These are phyloP conservation scores for Rhingia rostrata DNA, from an alignment of 2,888 invertebrate genomes.

Conservation along the genomic window DNA sequence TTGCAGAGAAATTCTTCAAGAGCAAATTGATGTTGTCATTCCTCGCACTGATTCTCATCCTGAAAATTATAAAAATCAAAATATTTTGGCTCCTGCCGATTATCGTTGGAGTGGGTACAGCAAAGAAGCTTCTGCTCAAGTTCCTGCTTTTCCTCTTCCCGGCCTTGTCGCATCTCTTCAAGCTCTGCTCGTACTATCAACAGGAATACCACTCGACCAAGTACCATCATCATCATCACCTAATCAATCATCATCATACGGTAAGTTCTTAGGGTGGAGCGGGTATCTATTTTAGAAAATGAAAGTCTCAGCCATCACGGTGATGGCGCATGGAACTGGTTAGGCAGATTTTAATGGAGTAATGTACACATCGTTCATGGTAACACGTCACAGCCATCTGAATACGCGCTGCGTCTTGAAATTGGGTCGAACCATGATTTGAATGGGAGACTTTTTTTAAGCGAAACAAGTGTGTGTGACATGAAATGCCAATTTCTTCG, in stretches of 20 bases:
- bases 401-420: not conserved
- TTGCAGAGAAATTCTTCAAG: constrained; percentile 89
- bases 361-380: constrained; percentile 25
- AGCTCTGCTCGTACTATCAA: constrained; percentile 92
- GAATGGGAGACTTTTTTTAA: not conserved
- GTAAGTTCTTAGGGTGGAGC: constrained; percentile 78
- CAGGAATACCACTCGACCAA: constrained; percentile 89
- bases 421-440: not conserved
- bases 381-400: not conserved
- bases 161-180: constrained; percentile 91
- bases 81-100: constrained; percentile 91
- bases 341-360: constrained; percentile 30
- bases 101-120: constrained; percentile 90
- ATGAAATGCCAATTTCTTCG: not conserved
- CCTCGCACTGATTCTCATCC: constrained; percentile 89
- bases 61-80: constrained; percentile 91
- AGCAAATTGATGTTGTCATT: constrained; percentile 90
- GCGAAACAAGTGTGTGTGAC: constrained; percentile 5
- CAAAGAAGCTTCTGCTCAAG: constrained; percentile 92
- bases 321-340: constrained; percentile 37
- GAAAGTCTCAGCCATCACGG: constrained; percentile 48
- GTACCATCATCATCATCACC: constrained; percentile 92
- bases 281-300: constrained; percentile 51
- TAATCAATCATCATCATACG: constrained; percentile 90
- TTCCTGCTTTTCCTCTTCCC: constrained; percentile 92